Percentiles rank a stretch among this genome's conserved stretches.
Conservation (phyloP, 2,797 vertebrate genomes). For the Lepus oiostolus region DNA sequence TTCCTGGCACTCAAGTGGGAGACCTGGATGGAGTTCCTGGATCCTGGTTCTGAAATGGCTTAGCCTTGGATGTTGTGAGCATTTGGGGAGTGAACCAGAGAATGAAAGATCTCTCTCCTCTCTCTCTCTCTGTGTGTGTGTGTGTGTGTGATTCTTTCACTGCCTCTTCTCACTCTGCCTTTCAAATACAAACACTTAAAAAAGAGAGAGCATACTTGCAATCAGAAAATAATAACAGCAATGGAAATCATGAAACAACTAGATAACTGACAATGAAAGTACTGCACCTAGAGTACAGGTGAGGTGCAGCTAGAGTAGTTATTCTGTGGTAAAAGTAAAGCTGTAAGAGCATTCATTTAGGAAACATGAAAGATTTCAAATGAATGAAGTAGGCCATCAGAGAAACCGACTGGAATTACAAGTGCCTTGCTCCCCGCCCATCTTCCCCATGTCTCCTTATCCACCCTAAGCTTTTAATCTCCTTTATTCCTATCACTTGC, state of each 20-base stretch:
- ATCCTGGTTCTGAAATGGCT: too few relatives aligned
- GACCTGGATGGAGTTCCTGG: too few relatives aligned
- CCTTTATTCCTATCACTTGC: background rate
- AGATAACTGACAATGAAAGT: background rate
- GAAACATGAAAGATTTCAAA: background rate
- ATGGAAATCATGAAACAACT: slow-evolving; percentile 20
- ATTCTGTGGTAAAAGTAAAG: background rate
- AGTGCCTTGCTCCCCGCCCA: background rate
- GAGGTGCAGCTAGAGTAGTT: background rate
- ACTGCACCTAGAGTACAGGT: background rate
- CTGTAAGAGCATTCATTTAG: background rate
- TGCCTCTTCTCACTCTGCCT: too few relatives aligned
- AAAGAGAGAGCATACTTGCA: too few relatives aligned
- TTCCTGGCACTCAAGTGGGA: too few relatives aligned
- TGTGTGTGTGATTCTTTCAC: too few relatives aligned
- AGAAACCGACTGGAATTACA: background rate
- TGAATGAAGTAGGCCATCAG: background rate
- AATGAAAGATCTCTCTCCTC: too few relatives aligned
- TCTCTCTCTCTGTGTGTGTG: too few relatives aligned
- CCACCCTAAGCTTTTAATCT: background rate
- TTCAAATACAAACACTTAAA: too few relatives aligned
- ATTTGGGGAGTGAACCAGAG: too few relatives aligned
- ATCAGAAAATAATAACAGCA: background rate
- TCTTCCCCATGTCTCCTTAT: background rate
- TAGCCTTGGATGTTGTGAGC: too few relatives aligned